Evolutionary conservation across 1,140 invertebrate species (phyloP).

Genomic region (Leptonema lineaticorne): DNA sequence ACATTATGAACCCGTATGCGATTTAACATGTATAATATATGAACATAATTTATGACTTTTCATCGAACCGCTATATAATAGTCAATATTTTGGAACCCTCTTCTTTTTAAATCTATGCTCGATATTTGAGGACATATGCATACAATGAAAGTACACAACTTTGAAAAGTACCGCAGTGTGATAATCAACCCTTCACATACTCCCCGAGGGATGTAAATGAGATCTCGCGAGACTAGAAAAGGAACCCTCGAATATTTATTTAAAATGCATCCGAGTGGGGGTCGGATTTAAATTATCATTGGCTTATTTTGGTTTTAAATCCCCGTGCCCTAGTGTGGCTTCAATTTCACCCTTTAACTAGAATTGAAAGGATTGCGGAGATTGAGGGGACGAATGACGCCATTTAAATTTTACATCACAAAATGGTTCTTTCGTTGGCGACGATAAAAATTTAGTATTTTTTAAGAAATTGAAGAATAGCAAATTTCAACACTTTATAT

Average conservation of each 20-base stretch:
- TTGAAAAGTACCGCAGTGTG: background rate
- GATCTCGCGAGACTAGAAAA: conserved; percentile 27
- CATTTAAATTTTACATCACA: background rate
- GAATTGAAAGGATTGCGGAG: background rate
- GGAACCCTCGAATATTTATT: conserved; percentile 33
- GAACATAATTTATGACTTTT: conserved; percentile 10
- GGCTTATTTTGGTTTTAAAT: conserved; percentile 40
- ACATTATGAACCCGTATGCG: too few relatives aligned
- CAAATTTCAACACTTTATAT: too few relatives aligned
- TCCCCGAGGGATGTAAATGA: conserved; percentile 40
- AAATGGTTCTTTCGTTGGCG: conserved; percentile 9
- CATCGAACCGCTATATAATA: background rate
- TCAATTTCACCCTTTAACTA: background rate
- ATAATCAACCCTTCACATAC: conserved; percentile 14
- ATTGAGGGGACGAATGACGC: background rate
- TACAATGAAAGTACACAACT: conserved; percentile 32
- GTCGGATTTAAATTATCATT: conserved; percentile 33
- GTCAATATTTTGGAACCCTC: too few relatives aligned
- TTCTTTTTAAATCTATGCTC: too few relatives aligned
- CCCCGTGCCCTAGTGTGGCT: background rate
- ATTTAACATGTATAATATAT: too few relatives aligned
- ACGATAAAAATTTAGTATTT: too few relatives aligned
- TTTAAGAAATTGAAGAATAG: too few relatives aligned
- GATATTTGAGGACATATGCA: conserved; percentile 23
- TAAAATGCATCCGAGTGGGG: conserved; percentile 29